These are phyloP conservation scores for Drosophila koepferae DNA, from an alignment of 2,888 invertebrate genomes.

Conservation along the genomic window DNA sequence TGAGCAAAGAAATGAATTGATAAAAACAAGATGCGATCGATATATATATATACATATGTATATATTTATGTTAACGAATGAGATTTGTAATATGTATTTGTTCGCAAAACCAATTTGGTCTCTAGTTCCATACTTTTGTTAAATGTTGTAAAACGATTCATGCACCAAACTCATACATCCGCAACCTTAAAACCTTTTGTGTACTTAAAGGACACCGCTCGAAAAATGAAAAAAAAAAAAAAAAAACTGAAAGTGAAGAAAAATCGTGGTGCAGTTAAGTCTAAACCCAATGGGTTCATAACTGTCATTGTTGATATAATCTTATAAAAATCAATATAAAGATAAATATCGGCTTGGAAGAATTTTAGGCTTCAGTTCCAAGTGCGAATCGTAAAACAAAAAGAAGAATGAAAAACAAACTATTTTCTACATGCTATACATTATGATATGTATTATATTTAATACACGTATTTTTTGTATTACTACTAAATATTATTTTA, in stretches of 20 bases:
- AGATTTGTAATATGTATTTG: slow-evolving; percentile 58
- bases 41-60: slow-evolving; percentile 13
- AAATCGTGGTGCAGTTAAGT: slow-evolving; percentile 64
- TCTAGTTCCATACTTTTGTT: slow-evolving; percentile 24
- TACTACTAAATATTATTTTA: slow-evolving; percentile 70
- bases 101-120: slow-evolving; percentile 28
- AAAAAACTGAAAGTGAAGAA: background rate
- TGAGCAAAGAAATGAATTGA: background rate
- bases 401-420: background rate
- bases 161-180: slow-evolving; percentile 4
- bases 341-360: slow-evolving; percentile 15
- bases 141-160: slow-evolving; percentile 24
- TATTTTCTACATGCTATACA: slow-evolving; percentile 47
- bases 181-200: slow-evolving; percentile 28
- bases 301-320: slow-evolving; percentile 72
- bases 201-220: slow-evolving; percentile 67
- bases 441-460: slow-evolving; percentile 57
- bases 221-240: slow-evolving; percentile 16
- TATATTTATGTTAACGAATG: slow-evolving; percentile 45
- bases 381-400: slow-evolving; percentile 54
- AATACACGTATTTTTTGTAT: slow-evolving; percentile 76
- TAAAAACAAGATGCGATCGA: slow-evolving; percentile 8
- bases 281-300: slow-evolving; percentile 86
- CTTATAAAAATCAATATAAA: slow-evolving; percentile 19
- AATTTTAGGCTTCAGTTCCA: slow-evolving; percentile 12